Conservation (phyloP, 2,113 vertebrate genomes). For the Proteles cristata region DNA sequence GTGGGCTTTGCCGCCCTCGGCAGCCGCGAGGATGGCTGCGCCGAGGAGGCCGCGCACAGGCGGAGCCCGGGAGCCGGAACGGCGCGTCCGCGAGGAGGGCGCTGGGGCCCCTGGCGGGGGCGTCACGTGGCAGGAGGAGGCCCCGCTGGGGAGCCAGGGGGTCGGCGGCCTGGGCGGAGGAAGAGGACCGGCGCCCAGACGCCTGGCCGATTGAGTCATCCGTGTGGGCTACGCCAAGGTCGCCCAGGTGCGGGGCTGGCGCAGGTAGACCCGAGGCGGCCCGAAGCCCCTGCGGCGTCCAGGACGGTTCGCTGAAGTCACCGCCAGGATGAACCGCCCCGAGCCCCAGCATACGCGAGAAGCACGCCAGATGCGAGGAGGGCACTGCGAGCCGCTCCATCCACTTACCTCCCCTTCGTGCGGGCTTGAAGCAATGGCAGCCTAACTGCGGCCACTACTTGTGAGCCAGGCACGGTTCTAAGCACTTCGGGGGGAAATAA, state of each 20-base stretch:
- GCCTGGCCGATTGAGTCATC: conserved; percentile 30
- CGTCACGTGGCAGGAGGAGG: conserved; percentile 75
- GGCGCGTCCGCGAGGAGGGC: conserved; percentile 65
- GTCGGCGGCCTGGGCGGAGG: conserved; percentile 46
- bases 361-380: not conserved
- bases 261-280: conserved; percentile 49
- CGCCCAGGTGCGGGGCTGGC: conserved; percentile 61
- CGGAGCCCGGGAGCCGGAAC: conserved; percentile 69
- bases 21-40: conserved; percentile 62
- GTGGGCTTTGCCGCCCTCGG: conserved; percentile 72
- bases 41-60: conserved; percentile 65
- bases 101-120: conserved; percentile 67
- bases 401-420: not conserved
- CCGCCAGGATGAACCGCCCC: not conserved
- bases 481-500: not conserved
- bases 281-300: not conserved
- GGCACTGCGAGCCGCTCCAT: not conserved
- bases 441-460: not conserved
- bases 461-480: not conserved
- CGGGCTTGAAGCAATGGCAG: not conserved
- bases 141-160: conserved; percentile 64
- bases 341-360: not conserved
- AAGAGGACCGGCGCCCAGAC: conserved; percentile 5
- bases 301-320: not conserved
- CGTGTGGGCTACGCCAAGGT: conserved; percentile 23